Evolutionary conservation across 2,797 vertebrate genomes (phyloP), one percentile per base, ranked within the genome.

Genomic region (Synaphobranchus kaupii): DNA sequence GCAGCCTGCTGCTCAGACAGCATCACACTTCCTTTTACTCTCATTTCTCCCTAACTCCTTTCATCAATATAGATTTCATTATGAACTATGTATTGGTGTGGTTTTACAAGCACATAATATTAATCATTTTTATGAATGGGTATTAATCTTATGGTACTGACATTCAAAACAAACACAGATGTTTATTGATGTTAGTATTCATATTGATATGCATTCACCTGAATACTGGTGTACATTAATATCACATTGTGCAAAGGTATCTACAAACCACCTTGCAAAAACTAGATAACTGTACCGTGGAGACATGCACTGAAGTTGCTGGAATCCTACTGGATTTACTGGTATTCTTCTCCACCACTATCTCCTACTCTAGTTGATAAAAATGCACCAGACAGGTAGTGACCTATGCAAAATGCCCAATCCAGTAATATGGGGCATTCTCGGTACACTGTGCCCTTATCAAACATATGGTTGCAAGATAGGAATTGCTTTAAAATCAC

Each of bases 341-440:
- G 34, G 39, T 78, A 78, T 78, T 78, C 73, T 47, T 20, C 73
- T 78, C 39, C 13, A 78, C 34, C 39, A 20, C 31, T 44, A 44
- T 39, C 39, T 39, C 73, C 73, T 1, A 78, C 5, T 4, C 73
- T 39, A 39, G 73, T 78, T 78, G 73, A 20, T 47, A 39, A 44
- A 44, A 78, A 78, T 78, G 73, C 73, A 39, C 4, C 73, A 78
- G 73, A 78, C 73, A 44, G 34, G 73, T 47, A 78, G 73, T 78
- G 73, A 78, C 73, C 73, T 78, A 78, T 78, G 73, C 73, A 78
- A 78, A 44, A 34, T 20, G 4, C 34, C 39, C 73, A 39, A 20
- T 78, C 73, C 17, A 44, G 39, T 39, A 22, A 8, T 39, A 39
- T 22, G 13, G 39, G 73, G 34, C 17, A 39, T 78, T 39, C 34